Evolutionary conservation across 37 sponge, comb jelly and placozoan species (phyloP), one percentile per base, ranked within the genome.

Genomic region (Geodia barretti): DNA sequence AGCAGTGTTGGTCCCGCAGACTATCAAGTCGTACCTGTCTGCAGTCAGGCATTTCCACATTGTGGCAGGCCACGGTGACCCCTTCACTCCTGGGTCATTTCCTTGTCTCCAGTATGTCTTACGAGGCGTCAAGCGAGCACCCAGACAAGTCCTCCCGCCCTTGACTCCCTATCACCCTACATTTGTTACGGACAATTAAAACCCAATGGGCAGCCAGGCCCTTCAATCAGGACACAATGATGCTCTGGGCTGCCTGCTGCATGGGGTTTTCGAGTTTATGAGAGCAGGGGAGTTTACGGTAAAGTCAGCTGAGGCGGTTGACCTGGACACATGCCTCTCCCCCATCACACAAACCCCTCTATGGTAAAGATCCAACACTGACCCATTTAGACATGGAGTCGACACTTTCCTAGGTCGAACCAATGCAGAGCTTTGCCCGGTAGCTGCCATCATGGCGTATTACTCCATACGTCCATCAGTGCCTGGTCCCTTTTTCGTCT

Each of bases 161-260:
- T 9, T 25, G 68, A 24, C 36, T 78, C 25, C 79, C 79, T 9
- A 64, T 78, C 40, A 78, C 79, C 31, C 68, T 31, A 4, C n/a
- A n/a, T n/a, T n/a, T 24, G 63, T 26, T 33, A 26, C 30, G n/a
- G 42, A 14, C 19, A 1, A 23, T 78, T 40, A n/a, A 47, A 66
- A 3, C 41, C 1, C 3, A n/a, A 1, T 78, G 79, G 79, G 30
- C 23, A 35, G 39, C n/a, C 1, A 34, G 9, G 62, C 25, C n/a
- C 31, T 23, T n/a, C 21, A 33, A 38, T 21, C 64, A 41, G 31
- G 68, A 79, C 33, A 68, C 47, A 64, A 7, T 39, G n/a, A 79
- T 79, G 79, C 25, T 79, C 20, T 79, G 79, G 70, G 79, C 79
- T 3, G 79, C 69, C 2, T 28, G 33, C 21, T 79, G 79, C 47